A percentile compares a stretch with the other conserved stretches of the same genome.
Conservation (phyloP, 2,888 invertebrate species). For the Volucella zonaria region DNA sequence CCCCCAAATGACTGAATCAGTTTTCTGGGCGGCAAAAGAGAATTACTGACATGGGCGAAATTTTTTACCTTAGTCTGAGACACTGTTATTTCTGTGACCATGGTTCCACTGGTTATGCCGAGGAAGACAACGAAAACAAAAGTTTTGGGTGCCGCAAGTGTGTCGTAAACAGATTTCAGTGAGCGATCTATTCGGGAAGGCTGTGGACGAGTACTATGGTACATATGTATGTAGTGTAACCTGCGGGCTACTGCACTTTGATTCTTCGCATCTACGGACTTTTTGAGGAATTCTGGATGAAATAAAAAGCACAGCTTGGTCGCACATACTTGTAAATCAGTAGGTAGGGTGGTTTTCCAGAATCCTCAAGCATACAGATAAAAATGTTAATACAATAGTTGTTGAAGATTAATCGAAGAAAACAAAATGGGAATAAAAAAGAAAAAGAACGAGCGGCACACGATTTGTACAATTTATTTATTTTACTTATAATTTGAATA, state of each 20-base stretch:
- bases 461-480: too few species aligned
- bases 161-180: constrained; percentile 62
- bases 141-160: constrained; percentile 47
- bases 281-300: constrained; percentile 31
- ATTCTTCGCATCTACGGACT: constrained; percentile 12
- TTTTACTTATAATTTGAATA: too few species aligned
- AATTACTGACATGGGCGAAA: constrained; percentile 52
- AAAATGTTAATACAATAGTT: too few species aligned
- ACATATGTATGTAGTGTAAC: constrained; percentile 37
- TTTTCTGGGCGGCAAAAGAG: constrained; percentile 26
- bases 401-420: too few species aligned
- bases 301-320: neutral
- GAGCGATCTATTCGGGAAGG: constrained; percentile 53
- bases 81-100: constrained; percentile 2
- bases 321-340: neutral
- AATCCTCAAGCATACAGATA: too few species aligned
- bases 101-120: neutral
- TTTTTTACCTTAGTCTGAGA: constrained; percentile 27
- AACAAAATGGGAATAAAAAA: too few species aligned
- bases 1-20: constrained; percentile 63
- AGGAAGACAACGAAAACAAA: constrained; percentile 63
- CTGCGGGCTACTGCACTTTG: constrained; percentile 63
- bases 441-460: too few species aligned
- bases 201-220: constrained; percentile 20
- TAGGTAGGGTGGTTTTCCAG: too few species aligned